Percentiles rank a stretch among this genome's conserved stretches.
Conservation (phyloP, 1,140 invertebrate genomes). For the Hypothenemus hampei region DNA sequence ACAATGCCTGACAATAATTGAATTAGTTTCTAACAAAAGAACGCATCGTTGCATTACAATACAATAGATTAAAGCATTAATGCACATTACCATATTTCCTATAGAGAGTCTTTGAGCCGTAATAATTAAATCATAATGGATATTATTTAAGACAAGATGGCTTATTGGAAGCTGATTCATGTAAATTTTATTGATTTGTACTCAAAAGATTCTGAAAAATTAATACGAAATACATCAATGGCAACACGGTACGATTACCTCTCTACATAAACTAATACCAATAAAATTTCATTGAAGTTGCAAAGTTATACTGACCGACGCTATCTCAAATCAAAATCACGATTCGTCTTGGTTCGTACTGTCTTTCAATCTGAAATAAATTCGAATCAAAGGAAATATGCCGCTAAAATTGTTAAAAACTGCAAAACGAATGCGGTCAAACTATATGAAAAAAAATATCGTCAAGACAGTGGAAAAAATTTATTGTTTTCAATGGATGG, state of each 20-base stretch:
- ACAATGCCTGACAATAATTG: constrained; percentile 9
- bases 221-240: constrained; percentile 12
- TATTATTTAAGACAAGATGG: not conserved
- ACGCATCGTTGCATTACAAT: not conserved
- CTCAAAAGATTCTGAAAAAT: not conserved
- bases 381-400: constrained; percentile 16
- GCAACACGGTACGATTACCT: constrained; percentile 18
- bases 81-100: constrained; percentile 3
- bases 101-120: not conserved
- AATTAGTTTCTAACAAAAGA: constrained; percentile 3
- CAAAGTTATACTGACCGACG: constrained; percentile 12
- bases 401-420: constrained; percentile 20
- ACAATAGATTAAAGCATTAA: constrained; percentile 10
- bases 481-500: too few species aligned
- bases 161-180: not conserved
- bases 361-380: constrained; percentile 18
- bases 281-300: constrained; percentile 21
- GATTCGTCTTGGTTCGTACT: constrained; percentile 12
- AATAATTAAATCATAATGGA: constrained; percentile 1
- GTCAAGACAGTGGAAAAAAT: too few species aligned
- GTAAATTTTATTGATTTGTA: not conserved
- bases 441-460: not conserved
- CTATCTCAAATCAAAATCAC: constrained; percentile 24
- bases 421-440: constrained; percentile 10
- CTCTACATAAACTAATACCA: constrained; percentile 14